Evolutionary conservation across 2,797 vertebrate genomes (phyloP).

Genomic region (Todus mexicanus): DNA sequence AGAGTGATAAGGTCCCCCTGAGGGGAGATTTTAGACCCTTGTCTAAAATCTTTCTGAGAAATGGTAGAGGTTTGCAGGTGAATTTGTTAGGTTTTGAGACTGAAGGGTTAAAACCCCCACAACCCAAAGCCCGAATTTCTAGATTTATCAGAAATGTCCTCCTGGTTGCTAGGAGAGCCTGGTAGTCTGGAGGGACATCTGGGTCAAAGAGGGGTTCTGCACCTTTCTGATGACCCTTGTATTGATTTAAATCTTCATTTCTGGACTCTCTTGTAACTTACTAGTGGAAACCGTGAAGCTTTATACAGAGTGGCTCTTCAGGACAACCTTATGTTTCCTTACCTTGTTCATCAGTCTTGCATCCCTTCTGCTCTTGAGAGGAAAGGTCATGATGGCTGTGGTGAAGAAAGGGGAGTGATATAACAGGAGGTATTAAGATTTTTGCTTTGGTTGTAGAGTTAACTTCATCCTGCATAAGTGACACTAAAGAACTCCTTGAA

Average conservation of each 20-base stretch:
- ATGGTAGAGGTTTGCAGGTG: neutral
- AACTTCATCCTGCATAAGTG: neutral
- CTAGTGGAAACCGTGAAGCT: neutral
- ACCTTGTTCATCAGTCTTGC: accelerated
- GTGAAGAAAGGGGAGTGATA: neutral
- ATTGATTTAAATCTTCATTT: neutral
- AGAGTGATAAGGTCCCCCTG: no score
- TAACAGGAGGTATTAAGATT: neutral
- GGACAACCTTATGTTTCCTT: neutral
- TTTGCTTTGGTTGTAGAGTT: neutral
- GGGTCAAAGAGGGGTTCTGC: neutral
- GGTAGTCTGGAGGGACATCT: neutral
- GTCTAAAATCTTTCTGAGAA: neutral
- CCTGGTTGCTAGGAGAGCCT: neutral
- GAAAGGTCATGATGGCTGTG: neutral
- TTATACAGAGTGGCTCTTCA: neutral
- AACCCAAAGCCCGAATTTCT: neutral
- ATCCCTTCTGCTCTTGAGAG: neutral
- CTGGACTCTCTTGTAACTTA: neutral
- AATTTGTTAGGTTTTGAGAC: neutral
- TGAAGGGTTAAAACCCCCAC: neutral
- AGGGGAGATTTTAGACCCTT: no score
- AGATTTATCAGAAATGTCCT: neutral
- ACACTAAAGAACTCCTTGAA: neutral
- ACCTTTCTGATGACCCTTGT: neutral